Evolutionary conservation across 1,140 invertebrate species (phyloP).

Genomic region (Drosophila auraria): DNA sequence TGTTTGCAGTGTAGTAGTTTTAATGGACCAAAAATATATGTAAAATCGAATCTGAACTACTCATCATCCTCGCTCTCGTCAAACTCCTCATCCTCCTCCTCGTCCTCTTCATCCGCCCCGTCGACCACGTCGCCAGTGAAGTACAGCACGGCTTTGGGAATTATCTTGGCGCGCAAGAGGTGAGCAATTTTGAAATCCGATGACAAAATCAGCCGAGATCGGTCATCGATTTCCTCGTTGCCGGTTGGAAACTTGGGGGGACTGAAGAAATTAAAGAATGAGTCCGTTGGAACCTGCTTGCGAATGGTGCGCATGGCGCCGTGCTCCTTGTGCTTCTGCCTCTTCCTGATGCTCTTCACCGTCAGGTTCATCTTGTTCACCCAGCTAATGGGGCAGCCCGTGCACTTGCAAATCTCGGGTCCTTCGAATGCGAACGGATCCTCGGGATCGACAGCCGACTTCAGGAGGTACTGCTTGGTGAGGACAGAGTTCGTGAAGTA

Average conservation of each 20-base stretch:
- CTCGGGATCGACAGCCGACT: conserved; percentile 94
- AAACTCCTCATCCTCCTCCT: conserved; percentile 86
- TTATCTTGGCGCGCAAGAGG: conserved; percentile 96
- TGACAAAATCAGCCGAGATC: conserved; percentile 90
- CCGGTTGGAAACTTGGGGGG: conserved; percentile 91
- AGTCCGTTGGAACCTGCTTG: conserved; percentile 96
- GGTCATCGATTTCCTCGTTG: conserved; percentile 89
- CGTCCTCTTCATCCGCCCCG: conserved; percentile 88
- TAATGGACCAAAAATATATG: too few relatives aligned
- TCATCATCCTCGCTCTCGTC: conserved; percentile 84
- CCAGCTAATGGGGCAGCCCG: conserved; percentile 97
- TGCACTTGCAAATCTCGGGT: conserved; percentile 97
- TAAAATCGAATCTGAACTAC: conserved; percentile 32
- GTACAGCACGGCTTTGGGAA: conserved; percentile 96
- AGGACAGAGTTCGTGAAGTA: conserved; percentile 97
- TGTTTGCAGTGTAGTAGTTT: too few relatives aligned
- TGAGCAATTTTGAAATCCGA: conserved; percentile 99
- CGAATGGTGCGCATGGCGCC: conserved; percentile 96
- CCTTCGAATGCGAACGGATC: conserved; percentile 99
- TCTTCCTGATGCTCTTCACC: conserved; percentile 98
- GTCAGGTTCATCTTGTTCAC: conserved; percentile 98
- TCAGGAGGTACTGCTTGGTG: conserved; percentile 98
- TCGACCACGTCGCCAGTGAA: conserved; percentile 95
- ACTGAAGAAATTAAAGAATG: conserved; percentile 99
- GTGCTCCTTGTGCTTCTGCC: conserved; percentile 98